Evolutionary conservation across 2,888 invertebrate species (phyloP), one percentile per base, ranked within the genome.

Genomic region (Teleiodes luculella): DNA sequence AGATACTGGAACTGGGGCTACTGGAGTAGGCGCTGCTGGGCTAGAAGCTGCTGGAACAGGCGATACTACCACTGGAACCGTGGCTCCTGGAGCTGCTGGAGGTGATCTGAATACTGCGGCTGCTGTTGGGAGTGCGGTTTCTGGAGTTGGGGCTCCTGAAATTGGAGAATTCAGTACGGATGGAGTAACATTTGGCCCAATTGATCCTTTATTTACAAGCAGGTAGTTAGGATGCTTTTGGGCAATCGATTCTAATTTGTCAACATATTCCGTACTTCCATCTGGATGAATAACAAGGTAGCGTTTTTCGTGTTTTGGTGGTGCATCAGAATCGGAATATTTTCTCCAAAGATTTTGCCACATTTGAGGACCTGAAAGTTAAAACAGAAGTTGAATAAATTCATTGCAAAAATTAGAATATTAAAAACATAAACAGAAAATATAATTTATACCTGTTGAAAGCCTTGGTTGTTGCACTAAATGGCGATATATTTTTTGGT

Each of bases 221-320:
- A 68, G 43, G 33, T 67, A 64, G 47, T 77, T 68, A 31, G 74
- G 68, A 63, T 71, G 57, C 31, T 56, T 63, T 43, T 63, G 55
- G 10, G 63, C 41, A 24, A 71, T 55, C 2, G 54, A 43, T 31
- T 76, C 66, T 16, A 79, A 48, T 4, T 63, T 60, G 52, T 83
- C 72, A 5, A 74, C 54, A 41, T 75, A 60, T 50, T 80, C 76
- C 11, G 78, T 54, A 16, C 65, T 74, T 37, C 78, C 80, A 61
- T 80, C 67, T 14, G 73, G 60, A 58, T 76, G 66, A 30, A 83
- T 54, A n/a, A 83, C 60, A 37, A 76, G 49, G 57, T 65, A 77
- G 14, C 63, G 66, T 58, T 67, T 73, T 16, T 59, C 52, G 14
- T 59, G 60, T 54, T 58, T 63, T 52, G 59, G 65, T 56, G 55